Evolutionary conservation across 2,888 invertebrate genomes (phyloP).

Genomic region (Hermaeophaga mercurialis): DNA sequence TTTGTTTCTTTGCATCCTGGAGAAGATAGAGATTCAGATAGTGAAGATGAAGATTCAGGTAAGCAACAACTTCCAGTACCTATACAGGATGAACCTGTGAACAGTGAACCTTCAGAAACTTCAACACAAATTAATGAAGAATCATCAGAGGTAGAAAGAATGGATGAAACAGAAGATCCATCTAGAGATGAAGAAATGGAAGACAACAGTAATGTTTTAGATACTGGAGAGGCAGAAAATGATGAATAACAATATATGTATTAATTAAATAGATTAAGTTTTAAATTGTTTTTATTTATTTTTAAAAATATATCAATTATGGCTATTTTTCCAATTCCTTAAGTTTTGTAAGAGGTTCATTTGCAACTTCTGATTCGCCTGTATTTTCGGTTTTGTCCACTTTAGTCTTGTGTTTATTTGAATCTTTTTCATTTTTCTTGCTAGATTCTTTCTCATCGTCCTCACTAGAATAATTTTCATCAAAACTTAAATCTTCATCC

Average conservation of each 20-base stretch:
- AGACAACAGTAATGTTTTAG: constrained; percentile 28
- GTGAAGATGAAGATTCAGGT: constrained; percentile 60
- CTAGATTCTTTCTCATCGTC: constrained; percentile 14
- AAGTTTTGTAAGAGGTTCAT: no score
- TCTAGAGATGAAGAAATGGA: constrained; percentile 33
- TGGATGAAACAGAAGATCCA: constrained; percentile 27
- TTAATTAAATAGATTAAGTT: constrained; percentile 1
- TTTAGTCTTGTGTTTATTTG: no score
- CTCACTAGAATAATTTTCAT: no score
- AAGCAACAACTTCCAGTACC: constrained; percentile 50
- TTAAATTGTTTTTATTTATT: no score
- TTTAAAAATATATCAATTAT: no score
- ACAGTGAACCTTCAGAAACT: constrained; percentile 33
- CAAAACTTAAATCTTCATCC: constrained; percentile 40
- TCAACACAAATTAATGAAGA: constrained; percentile 6
- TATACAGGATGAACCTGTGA: constrained; percentile 55
- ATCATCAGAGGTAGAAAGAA: constrained; percentile 9
- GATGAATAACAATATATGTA: constrained; percentile 39
- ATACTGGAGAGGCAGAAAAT: constrained; percentile 47
- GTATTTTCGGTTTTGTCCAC: no score
- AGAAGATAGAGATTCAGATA: constrained; percentile 66
- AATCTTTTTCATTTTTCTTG: no score
- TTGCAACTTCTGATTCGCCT: no score
- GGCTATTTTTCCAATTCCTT: no score
- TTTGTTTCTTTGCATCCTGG: constrained; percentile 72